These are phyloP conservation scores for Brotula barbata DNA, from an alignment of 2,797 vertebrate genomes.

Conservation along the genomic window DNA sequence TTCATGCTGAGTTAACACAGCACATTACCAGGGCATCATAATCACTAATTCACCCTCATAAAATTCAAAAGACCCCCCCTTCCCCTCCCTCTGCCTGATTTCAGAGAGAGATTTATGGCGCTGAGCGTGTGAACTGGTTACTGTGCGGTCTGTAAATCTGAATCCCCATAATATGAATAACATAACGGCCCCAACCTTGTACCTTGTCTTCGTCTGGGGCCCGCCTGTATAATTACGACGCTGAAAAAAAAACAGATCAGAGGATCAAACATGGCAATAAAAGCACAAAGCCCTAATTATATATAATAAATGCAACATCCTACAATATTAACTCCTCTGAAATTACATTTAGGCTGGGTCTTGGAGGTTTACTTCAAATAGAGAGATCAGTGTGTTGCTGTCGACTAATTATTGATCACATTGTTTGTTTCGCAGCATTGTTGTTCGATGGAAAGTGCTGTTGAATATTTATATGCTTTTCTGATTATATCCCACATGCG, in stretches of 20 bases:
- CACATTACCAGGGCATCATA: slow-evolving; percentile 52
- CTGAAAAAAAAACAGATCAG: not conserved
- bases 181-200: not conserved
- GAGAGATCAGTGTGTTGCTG: no score
- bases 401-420: no score
- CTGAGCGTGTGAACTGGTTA: not conserved
- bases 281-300: not conserved
- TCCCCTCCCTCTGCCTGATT: not conserved
- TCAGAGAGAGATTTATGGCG: not conserved
- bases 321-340: no score
- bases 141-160: not conserved
- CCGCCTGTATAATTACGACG: not conserved
- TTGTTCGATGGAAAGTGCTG: not conserved
- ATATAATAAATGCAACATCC: no score
- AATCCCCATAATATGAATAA: slow-evolving; percentile 2
- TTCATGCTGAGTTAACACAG: slow-evolving; percentile 39
- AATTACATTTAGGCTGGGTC: no score
- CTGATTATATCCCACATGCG: not conserved
- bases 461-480: not conserved
- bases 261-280: slow-evolving; percentile 3
- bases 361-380: no score
- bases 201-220: not conserved
- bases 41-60: slow-evolving; percentile 46
- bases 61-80: slow-evolving; percentile 9
- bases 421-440: no score